Evolutionary conservation across 2,113 vertebrate species (phyloP).

Genomic region (Cynoglossus semilaevis): DNA sequence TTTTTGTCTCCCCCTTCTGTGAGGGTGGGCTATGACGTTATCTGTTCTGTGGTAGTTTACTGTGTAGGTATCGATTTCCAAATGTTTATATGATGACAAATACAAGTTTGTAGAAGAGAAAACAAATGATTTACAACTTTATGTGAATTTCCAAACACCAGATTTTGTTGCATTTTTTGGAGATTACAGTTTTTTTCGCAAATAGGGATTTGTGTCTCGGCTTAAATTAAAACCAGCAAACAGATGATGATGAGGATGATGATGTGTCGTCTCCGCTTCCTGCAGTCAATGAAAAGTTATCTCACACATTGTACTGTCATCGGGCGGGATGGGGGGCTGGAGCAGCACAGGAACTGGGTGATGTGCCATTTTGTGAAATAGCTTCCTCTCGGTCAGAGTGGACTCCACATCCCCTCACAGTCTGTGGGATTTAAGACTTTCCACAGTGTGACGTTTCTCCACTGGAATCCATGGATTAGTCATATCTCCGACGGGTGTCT

Average conservation of each 20-base stretch:
- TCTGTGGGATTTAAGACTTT: constrained; percentile 66
- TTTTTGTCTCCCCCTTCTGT: too few species aligned
- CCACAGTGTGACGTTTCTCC: constrained; percentile 73
- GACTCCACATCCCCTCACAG: constrained; percentile 32
- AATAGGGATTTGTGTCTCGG: too few species aligned
- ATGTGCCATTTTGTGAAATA: constrained; percentile 35
- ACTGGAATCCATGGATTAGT: constrained; percentile 60
- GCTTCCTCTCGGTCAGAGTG: constrained; percentile 44
- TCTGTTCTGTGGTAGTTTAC: too few species aligned
- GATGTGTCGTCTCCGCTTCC: constrained; percentile 22
- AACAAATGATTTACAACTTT: too few species aligned
- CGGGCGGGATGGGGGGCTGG: constrained; percentile 23
- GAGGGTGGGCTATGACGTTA: too few species aligned
- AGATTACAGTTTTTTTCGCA: too few species aligned
- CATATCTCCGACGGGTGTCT: constrained; percentile 65
- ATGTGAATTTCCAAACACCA: too few species aligned
- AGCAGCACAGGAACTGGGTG: constrained; percentile 22
- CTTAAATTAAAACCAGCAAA: too few species aligned
- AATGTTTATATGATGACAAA: too few species aligned
- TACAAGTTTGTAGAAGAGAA: too few species aligned
- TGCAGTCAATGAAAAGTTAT: constrained; percentile 28
- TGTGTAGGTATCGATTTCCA: too few species aligned
- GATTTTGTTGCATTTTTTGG: too few species aligned
- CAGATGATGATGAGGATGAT: background rate
- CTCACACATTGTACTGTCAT: constrained; percentile 13